Evolutionary conservation across 2,888 invertebrate species (phyloP).

Genomic region (Apamea monoglypha): DNA sequence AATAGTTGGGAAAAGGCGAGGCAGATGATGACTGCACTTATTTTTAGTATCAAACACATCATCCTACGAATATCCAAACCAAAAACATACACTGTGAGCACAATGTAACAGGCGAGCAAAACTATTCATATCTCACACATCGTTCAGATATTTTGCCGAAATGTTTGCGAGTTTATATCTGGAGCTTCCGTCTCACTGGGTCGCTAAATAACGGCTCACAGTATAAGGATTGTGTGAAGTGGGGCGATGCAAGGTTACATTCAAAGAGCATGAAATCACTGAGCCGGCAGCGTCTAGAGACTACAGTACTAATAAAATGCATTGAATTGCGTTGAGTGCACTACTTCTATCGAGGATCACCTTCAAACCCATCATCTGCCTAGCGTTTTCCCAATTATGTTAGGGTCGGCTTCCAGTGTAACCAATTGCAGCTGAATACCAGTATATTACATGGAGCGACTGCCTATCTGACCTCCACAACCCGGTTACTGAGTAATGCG

Average conservation of each 20-base stretch:
- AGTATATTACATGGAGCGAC: too few species aligned
- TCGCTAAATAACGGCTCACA: constrained; percentile 40
- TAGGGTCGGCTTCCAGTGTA: too few species aligned
- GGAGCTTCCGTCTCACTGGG: constrained; percentile 36
- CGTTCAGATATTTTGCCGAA: constrained; percentile 20
- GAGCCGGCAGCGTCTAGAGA: background rate
- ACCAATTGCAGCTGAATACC: too few species aligned
- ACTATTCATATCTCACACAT: constrained; percentile 21
- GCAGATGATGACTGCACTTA: background rate
- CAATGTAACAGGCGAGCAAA: constrained; percentile 20
- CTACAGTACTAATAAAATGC: too few species aligned
- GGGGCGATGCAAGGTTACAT: background rate
- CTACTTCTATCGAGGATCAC: background rate
- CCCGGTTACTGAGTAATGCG: too few species aligned
- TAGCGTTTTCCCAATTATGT: too few species aligned
- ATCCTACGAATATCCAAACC: background rate
- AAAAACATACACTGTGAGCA: constrained; percentile 17
- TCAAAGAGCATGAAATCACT: background rate
- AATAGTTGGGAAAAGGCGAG: too few species aligned
- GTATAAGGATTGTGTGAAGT: constrained; percentile 36
- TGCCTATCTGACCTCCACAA: too few species aligned
- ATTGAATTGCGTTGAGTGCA: too few species aligned
- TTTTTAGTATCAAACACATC: background rate
- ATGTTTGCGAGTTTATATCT: constrained; percentile 44
- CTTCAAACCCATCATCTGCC: too few species aligned